Base-by-base conservation (phyloP, 2,113 vertebrate genomes). In the Myotis brandtii region DNA sequence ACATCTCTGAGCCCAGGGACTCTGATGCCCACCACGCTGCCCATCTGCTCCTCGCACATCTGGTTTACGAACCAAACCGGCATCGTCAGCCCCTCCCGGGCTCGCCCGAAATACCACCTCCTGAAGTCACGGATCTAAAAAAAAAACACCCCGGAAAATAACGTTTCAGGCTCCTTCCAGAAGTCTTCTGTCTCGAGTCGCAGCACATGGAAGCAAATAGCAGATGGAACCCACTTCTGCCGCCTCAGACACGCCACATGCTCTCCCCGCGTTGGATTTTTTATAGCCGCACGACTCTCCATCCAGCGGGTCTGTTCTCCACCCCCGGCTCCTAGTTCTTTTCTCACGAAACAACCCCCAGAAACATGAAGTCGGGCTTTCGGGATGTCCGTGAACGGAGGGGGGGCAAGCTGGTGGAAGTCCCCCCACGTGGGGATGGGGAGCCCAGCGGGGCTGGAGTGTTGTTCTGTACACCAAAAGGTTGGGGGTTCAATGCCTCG, bases 101-200 rank as follows among this genome's bases (percentile, higher is more conserved):
- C 30, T 86, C 54, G 16, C 52, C 67, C 93, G 84, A 97, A 97
- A 95, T 37, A 79, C 8, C 54, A 18, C 43, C 66, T 48, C 34
- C 75, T n/a, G 75, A 85, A 95, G 72, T 76, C 81, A 67, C n/a
- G 18, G 12, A 93, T 9, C 94, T 95, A 88, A 64, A 80, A 81
- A 94, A 25, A 83, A 66, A 40, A 37, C 18, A 12, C 3, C 12
- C 92, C 54, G 90, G 59, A 95, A 96, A 73, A 92, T 91, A 94
- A 54, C 85, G 88, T 91, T 56, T 66, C 32, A 2, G 0, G 52
- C 97, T 91, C 87, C 62, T 84, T 97, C 82, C 40, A 96, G 72
- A 66, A 86, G 91, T 80, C 85, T 96, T 97, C 96, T 94, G 54
- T 98, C 94, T 97, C 92, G 96, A 97, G 54, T 96, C 94, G 95